Evolutionary conservation across 2,888 invertebrate species (phyloP).

Genomic region (Drosophila fungiperda): DNA sequence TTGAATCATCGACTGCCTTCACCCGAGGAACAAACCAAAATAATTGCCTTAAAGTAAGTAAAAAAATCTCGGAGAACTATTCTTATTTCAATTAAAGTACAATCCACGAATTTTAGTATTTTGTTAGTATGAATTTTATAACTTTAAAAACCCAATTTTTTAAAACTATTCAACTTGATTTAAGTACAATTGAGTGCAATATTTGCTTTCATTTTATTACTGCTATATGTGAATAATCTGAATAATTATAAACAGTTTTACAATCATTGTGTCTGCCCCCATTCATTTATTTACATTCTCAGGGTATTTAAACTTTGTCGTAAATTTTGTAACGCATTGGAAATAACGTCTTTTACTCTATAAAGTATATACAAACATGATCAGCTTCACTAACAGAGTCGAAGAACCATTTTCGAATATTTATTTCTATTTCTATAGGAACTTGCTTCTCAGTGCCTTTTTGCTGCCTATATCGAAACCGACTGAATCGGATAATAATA

Average conservation of each 20-base stretch:
- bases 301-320: not conserved
- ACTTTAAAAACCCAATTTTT: not conserved
- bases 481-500: not conserved
- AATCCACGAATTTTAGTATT: not conserved
- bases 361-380: not conserved
- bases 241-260: constrained; percentile 6
- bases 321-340: not conserved
- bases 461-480: not conserved
- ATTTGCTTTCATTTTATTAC: not conserved
- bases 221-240: not conserved
- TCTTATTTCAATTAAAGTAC: not conserved
- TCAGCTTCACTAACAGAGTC: not conserved
- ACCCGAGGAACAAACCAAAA: constrained; percentile 93
- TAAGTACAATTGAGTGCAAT: not conserved
- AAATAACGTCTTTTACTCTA: not conserved
- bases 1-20: constrained; percentile 94
- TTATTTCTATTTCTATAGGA: not conserved
- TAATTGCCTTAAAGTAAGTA: constrained; percentile 92
- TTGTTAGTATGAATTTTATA: accelerated
- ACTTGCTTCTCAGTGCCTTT: not conserved
- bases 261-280: constrained; percentile 5
- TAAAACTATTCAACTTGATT: not conserved
- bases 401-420: too few species aligned
- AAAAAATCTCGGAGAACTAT: not conserved
- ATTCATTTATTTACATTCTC: not conserved